phyloP scores from a whole-genome alignment of 1,140 invertebrate genomes.

The Ceratoteleas bidentatus region DNA sequence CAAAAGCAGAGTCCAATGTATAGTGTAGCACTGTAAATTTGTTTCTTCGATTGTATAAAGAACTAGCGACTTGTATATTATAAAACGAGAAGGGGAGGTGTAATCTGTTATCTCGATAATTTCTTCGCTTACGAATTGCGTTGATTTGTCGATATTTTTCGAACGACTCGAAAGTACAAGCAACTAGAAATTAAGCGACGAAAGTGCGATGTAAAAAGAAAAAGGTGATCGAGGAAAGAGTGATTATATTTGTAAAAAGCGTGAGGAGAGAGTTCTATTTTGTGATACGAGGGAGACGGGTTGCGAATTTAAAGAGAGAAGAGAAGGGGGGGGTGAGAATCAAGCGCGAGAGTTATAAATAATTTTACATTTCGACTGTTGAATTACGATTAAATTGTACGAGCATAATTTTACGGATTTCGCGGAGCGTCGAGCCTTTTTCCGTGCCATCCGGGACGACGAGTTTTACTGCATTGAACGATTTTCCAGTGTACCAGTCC shows the following conservation, averaged over 20 bases:
- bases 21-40: constrained; percentile 27
- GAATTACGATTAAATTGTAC: constrained; percentile 44
- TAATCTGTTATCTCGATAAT: constrained; percentile 1
- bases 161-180: constrained; percentile 49
- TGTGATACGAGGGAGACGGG: constrained; percentile 70
- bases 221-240: background rate
- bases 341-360: constrained; percentile 26
- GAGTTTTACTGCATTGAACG: constrained; percentile 21
- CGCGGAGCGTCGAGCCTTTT: constrained; percentile 21
- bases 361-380: constrained; percentile 50
- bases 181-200: constrained; percentile 44
- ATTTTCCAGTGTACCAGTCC: constrained; percentile 12
- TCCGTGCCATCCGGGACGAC: constrained; percentile 39
- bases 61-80: constrained; percentile 37
- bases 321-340: background rate
- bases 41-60: constrained; percentile 23
- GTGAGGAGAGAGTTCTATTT: constrained; percentile 72
- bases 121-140: constrained; percentile 21
- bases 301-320: background rate
- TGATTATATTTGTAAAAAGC: constrained; percentile 51
- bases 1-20: background rate
- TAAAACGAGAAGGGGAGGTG: constrained; percentile 3
- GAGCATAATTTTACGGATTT: constrained; percentile 19
- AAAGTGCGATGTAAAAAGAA: constrained; percentile 40
- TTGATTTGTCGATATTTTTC: constrained; percentile 35